phyloP scores from a whole-genome alignment of 2,888 invertebrate species.

The Chaetoderma sp. region DNA sequence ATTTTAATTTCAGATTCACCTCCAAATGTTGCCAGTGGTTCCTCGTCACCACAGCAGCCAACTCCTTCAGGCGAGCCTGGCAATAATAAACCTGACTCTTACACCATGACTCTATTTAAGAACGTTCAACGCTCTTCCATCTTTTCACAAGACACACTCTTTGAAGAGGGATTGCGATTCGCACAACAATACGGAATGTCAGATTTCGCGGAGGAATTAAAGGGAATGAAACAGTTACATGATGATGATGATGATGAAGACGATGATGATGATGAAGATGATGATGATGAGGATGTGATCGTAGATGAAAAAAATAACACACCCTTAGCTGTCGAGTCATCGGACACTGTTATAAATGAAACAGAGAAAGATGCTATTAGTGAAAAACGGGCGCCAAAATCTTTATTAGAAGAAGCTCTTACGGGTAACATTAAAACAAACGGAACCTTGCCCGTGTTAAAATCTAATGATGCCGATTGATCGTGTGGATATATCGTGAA shows the following conservation, averaged over 20 bases:
- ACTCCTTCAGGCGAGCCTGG: neutral
- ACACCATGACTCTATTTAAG: constrained; percentile 18
- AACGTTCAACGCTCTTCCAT: constrained; percentile 33
- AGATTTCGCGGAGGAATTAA: constrained; percentile 63
- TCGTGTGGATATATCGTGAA: no score
- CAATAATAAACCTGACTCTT: constrained; percentile 20
- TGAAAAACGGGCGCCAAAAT: no score
- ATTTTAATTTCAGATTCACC: no score
- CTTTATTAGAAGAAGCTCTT: no score
- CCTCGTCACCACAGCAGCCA: constrained; percentile 32
- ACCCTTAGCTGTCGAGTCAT: neutral
- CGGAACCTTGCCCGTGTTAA: no score
- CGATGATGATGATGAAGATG: neutral
- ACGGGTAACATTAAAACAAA: no score
- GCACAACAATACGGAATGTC: constrained; percentile 67
- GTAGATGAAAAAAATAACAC: constrained; percentile 7
- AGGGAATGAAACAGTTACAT: constrained; percentile 40
- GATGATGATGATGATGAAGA: neutral
- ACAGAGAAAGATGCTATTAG: neutral
- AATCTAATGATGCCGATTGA: no score
- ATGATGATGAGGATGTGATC: neutral
- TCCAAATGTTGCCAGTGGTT: constrained; percentile 41
- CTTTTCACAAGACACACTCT: constrained; percentile 68
- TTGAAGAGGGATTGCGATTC: constrained; percentile 72
- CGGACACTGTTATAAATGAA: neutral